phyloP scores from a whole-genome alignment of 2,797 vertebrate species.

The Falco berigora region DNA sequence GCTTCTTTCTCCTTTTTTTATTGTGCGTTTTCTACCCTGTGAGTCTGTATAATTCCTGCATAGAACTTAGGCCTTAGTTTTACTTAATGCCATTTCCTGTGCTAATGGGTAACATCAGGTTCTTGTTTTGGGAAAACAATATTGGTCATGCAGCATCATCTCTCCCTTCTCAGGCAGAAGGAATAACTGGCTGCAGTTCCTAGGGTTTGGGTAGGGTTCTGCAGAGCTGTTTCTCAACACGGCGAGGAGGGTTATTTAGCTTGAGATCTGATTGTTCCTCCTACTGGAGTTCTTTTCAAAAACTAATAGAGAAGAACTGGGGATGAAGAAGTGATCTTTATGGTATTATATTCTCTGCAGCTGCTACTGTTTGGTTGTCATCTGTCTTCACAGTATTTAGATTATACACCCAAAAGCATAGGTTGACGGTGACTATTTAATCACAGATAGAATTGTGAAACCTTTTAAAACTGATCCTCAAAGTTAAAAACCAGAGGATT shows the following conservation, averaged over 20 bases:
- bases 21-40: background rate
- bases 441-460: background rate
- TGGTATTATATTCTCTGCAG: background rate
- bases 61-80: background rate
- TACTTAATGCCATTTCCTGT: background rate
- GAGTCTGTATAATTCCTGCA: background rate
- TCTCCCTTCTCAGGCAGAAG: background rate
- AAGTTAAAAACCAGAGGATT: background rate
- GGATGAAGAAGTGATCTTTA: background rate
- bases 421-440: background rate
- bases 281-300: background rate
- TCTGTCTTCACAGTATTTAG: background rate
- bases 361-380: background rate
- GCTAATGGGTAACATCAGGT: background rate
- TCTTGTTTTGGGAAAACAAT: background rate
- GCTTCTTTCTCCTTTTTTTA: background rate
- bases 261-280: background rate
- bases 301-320: background rate
- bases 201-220: background rate
- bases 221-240: background rate
- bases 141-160: background rate
- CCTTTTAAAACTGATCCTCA: background rate
- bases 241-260: background rate
- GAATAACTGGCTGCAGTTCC: background rate
- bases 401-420: background rate